Evolutionary conservation across 2,797 vertebrate species (phyloP).

Genomic region (Rhabdophis nuchalis): DNA sequence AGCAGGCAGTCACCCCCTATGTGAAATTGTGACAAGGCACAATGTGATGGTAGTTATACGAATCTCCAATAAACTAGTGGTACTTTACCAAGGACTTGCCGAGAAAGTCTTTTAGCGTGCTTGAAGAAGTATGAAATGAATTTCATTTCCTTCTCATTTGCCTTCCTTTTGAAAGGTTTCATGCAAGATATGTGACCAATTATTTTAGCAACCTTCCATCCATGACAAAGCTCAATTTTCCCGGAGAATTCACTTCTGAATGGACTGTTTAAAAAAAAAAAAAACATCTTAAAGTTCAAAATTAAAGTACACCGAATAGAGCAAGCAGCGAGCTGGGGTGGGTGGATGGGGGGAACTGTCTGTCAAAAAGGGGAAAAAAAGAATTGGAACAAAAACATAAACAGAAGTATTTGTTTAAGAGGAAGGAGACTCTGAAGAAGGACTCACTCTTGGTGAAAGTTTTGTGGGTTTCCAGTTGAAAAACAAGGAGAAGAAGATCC

Average conservation of each 20-base stretch:
- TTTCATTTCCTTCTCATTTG: conserved; percentile 96
- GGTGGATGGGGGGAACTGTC: conserved; percentile 68
- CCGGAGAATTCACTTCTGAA: conserved; percentile 91
- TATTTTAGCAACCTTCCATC: conserved; percentile 99
- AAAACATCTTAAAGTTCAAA: conserved; percentile 78
- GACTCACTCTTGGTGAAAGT: conserved; percentile 64
- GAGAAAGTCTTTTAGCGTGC: conserved; percentile 85
- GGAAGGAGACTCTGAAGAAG: conserved; percentile 65
- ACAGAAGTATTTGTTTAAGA: conserved; percentile 73
- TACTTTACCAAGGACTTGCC: conserved; percentile 81
- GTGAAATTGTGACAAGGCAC: conserved; percentile 81
- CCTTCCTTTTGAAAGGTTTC: conserved; percentile 91
- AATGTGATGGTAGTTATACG: conserved; percentile 81
- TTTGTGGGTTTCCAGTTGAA: conserved; percentile 61
- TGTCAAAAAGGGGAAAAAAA: conserved; percentile 67
- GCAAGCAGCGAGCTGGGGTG: conserved; percentile 71
- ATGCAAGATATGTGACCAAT: conserved; percentile 94
- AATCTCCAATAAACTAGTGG: conserved; percentile 81
- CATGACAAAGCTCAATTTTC: conserved; percentile 99
- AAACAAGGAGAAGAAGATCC: conserved; percentile 65
- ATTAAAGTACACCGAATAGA: conserved; percentile 82
- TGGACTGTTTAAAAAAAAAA: conserved; percentile 69
- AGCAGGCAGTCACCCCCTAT: conserved; percentile 78
- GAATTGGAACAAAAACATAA: conserved; percentile 72
- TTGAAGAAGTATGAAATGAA: conserved; percentile 99